A percentile compares a stretch with the other conserved stretches of the same genome.
Conservation (phyloP, 1,140 invertebrate genomes). For the Mesaphorura yosii region DNA sequence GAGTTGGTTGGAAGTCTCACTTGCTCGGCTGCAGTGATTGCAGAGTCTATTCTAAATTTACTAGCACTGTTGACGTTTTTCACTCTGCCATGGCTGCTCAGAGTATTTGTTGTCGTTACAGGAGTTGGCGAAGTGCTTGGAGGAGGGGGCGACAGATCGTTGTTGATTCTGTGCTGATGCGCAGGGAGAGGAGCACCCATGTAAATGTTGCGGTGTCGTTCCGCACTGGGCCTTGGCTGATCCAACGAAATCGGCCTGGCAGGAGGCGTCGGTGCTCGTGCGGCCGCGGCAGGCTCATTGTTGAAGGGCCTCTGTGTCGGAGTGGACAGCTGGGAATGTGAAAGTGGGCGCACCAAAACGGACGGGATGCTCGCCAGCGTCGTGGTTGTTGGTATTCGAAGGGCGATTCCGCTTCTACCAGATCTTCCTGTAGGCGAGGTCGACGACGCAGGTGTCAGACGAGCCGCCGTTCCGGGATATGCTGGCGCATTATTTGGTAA, state of each 20-base stretch:
- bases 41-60: conserved; percentile 20
- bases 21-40: conserved; percentile 30
- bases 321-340: conserved; percentile 26
- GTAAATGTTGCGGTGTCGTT: conserved; percentile 31
- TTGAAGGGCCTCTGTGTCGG: too few species aligned
- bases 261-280: conserved; percentile 28
- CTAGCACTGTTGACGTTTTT: too few species aligned
- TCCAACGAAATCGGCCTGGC: conserved; percentile 27
- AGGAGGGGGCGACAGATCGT: conserved; percentile 6
- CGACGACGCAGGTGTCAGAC: conserved; percentile 29
- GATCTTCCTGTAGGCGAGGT: conserved; percentile 23
- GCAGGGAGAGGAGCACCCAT: conserved; percentile 23
- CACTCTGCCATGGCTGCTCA: conserved; percentile 14
- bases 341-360: conserved; percentile 24
- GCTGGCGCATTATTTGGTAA: conserved; percentile 21
- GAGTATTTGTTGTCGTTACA: conserved; percentile 1
- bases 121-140: conserved; percentile 12
- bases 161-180: conserved; percentile 12
- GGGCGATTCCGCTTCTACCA: conserved; percentile 13
- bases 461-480: conserved; percentile 29
- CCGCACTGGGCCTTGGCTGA: conserved; percentile 24
- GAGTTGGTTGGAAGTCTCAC: conserved; percentile 31
- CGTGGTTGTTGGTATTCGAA: conserved; percentile 15
- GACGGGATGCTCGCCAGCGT: conserved; percentile 27
- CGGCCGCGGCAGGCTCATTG: conserved; percentile 33